Evolutionary conservation across 1,140 invertebrate genomes (phyloP).

Genomic region (Anadara kagoshimensis): DNA sequence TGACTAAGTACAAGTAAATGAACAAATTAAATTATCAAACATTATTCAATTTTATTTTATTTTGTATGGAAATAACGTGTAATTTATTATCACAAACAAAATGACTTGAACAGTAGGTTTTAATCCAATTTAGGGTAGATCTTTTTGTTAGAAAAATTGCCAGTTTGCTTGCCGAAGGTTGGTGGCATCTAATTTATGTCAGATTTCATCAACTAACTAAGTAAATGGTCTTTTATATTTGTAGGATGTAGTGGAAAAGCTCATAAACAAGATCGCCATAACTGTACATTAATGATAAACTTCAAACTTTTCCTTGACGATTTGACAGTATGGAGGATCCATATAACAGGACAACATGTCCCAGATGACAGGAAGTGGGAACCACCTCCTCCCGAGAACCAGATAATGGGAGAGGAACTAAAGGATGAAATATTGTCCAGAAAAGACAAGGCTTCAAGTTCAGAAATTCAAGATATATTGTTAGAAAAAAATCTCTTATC

Average conservation of each 20-base stretch:
- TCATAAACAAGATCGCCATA: constrained; percentile 67
- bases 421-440: neutral
- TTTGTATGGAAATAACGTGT: too few relatives aligned
- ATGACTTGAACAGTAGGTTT: too few relatives aligned
- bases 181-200: neutral
- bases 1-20: too few relatives aligned
- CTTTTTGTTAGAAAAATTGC: too few relatives aligned
- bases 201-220: neutral
- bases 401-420: neutral
- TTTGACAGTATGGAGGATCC: constrained; percentile 61
- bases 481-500: too few relatives aligned
- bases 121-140: too few relatives aligned
- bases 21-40: too few relatives aligned
- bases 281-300: constrained; percentile 62
- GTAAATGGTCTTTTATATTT: constrained; percentile 13
- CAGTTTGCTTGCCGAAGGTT: too few relatives aligned
- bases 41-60: too few relatives aligned
- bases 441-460: too few relatives aligned
- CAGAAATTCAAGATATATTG: too few relatives aligned
- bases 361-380: constrained; percentile 48
- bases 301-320: constrained; percentile 64
- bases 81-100: too few relatives aligned
- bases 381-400: constrained; percentile 8
- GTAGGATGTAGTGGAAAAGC: constrained; percentile 59
- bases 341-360: constrained; percentile 58